These are phyloP conservation scores for Salticus scenicus DNA, from an alignment of 2,888 invertebrate genomes.

Conservation along the genomic window DNA sequence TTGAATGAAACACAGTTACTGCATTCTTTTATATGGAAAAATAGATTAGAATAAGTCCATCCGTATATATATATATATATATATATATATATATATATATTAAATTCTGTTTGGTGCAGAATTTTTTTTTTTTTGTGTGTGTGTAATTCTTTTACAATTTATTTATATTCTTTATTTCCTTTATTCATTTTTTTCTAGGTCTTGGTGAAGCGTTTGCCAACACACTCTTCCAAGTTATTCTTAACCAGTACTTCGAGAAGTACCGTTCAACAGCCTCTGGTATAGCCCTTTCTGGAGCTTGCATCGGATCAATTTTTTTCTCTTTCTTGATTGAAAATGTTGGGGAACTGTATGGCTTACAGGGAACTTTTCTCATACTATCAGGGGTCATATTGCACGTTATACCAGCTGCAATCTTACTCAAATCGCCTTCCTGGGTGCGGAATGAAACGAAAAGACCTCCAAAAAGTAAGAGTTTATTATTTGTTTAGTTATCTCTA, in stretches of 20 bases:
- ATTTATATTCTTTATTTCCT: too few relatives aligned
- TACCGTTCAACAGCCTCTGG: constrained; percentile 71
- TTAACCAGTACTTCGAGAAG: constrained; percentile 71
- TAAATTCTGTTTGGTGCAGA: too few relatives aligned
- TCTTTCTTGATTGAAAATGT: constrained; percentile 66
- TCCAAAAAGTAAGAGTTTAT: constrained; percentile 40
- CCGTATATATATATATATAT: too few relatives aligned
- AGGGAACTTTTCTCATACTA: constrained; percentile 68
- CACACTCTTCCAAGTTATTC: constrained; percentile 69
- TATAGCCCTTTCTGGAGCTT: constrained; percentile 70
- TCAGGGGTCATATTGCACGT: constrained; percentile 64
- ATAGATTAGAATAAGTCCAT: too few relatives aligned
- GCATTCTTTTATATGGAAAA: too few relatives aligned
- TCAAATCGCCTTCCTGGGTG: constrained; percentile 48
- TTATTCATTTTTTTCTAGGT: constrained; percentile 47
- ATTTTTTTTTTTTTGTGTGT: too few relatives aligned
- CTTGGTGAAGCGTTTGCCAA: constrained; percentile 69
- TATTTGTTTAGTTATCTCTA: too few relatives aligned
- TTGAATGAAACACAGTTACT: too few relatives aligned
- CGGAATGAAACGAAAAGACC: constrained; percentile 8
- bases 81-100: too few relatives aligned
- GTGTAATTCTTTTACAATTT: too few relatives aligned
- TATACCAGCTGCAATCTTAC: constrained; percentile 48
- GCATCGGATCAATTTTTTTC: constrained; percentile 70
- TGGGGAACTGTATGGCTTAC: constrained; percentile 60